Evolutionary conservation across 2,888 invertebrate species (phyloP).

Genomic region (Deroplatys truncata): DNA sequence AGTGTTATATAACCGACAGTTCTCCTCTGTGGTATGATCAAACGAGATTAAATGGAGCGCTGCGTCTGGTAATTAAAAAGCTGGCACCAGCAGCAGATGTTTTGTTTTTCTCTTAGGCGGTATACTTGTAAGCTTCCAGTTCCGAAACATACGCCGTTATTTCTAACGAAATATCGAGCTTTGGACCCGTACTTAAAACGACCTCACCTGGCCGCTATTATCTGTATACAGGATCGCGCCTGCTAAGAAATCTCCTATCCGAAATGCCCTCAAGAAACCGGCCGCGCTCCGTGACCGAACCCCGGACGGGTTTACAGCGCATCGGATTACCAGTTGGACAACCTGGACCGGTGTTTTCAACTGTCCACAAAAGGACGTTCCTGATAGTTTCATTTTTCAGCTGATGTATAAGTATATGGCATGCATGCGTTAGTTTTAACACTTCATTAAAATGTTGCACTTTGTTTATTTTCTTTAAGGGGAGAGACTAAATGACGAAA

Average conservation of each 20-base stretch:
- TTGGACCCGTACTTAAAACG: background rate
- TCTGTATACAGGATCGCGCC: background rate
- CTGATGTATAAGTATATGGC: background rate
- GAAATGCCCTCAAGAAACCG: background rate
- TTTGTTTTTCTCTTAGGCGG: no score
- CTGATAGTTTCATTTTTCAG: no score
- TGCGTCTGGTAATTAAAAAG: no score
- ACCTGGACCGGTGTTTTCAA: background rate
- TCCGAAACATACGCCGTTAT: background rate
- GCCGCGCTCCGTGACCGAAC: background rate
- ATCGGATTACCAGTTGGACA: background rate
- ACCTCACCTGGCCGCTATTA: background rate
- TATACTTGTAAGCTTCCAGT: background rate
- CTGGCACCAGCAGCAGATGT: no score
- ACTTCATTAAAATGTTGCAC: no score
- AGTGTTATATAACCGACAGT: no score
- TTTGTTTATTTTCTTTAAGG: no score
- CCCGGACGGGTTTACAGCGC: background rate
- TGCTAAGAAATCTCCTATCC: background rate
- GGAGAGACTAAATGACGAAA: no score
- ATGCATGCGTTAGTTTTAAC: background rate
- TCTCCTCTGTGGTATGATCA: no score
- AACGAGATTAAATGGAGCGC: no score
- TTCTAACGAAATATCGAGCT: background rate
- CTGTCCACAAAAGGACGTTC: background rate